Percentiles rank a stretch among this genome's conserved stretches.
These are phyloP conservation scores for Orientallactaga sibirica DNA, from an alignment of 2,797 vertebrate genomes.

Conservation along the genomic window DNA sequence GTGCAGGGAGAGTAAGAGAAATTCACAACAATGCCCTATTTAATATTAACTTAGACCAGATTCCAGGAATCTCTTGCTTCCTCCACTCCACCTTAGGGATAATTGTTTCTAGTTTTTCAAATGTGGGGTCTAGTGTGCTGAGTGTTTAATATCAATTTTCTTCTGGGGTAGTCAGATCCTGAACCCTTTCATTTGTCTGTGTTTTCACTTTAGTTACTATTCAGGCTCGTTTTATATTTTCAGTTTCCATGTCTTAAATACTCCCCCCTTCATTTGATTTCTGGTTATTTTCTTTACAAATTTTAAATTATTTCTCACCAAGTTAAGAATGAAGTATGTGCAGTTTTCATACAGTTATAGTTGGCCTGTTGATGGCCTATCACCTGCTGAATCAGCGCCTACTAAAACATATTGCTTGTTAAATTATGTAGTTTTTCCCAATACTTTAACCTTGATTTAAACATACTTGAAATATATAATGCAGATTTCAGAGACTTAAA, in stretches of 20 bases:
- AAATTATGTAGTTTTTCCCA: conserved; percentile 66
- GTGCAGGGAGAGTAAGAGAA: not conserved
- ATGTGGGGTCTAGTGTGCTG: not conserved
- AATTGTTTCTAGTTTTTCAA: conserved; percentile 23
- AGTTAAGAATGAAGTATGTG: conserved; percentile 20
- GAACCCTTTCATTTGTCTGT: not conserved
- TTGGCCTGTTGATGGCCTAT: not conserved
- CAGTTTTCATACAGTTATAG: conserved; percentile 23
- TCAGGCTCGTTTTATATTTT: conserved; percentile 30
- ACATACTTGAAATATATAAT: conserved; percentile 66
- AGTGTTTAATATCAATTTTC: not conserved
- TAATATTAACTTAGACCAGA: not conserved
- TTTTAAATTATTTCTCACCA: conserved; percentile 31
- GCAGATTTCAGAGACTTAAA: conserved; percentile 73
- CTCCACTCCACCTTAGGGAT: not conserved
- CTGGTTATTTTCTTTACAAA: conserved; percentile 34
- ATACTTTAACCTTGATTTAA: conserved; percentile 70
- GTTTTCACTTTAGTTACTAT: conserved; percentile 14
- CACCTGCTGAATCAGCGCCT: conserved; percentile 54
- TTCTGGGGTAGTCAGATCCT: conserved; percentile 4
- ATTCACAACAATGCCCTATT: not conserved
- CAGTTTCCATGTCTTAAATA: conserved; percentile 7
- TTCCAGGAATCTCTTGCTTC: not conserved
- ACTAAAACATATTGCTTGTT: conserved; percentile 28
- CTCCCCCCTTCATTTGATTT: conserved; percentile 50